Base-by-base conservation (phyloP, 2,888 invertebrate genomes). In the Trisateles emortualis region DNA sequence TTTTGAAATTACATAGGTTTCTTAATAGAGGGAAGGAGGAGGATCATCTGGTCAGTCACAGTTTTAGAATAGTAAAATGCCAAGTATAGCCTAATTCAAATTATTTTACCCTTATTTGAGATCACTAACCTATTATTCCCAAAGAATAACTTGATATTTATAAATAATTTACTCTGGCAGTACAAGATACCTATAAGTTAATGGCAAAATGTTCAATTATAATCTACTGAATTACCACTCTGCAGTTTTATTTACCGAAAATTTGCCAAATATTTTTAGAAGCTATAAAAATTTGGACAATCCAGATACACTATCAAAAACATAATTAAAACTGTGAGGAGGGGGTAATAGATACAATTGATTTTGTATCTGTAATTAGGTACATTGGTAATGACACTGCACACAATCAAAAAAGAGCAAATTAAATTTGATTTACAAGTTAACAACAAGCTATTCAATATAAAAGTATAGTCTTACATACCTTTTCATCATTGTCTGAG, bases 401-500 rank as follows among this genome's bases (percentile, higher is more conserved):
- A 66, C 55, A 45, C 57, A 68, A 61, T 59, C 69, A 62, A 65
- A 67, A 67, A 68, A 64, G 68, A 74, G 74, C 76, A 74, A 75
- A 75, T 69, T 64, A 72, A 72, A 74, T 67, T 51, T 56, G 55
- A 67, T 58, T n/a, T n/a, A 65, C 55, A 65, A 62, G 50, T 57
- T 58, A 53, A 68, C 67, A 53, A 64, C 53, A 57, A 63, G 61
- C 62, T 60, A 50, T 45, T 64, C 55, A 47, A 53, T n/a, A 41
- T 46, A 53, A 52, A 24, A 44, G 17, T 49, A 45, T 45, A 16
- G 9, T 13, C 29, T 32, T 60, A 90, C 94, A 93, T 94, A 97
- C 97, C 96, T 97, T 97, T 83, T 97, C 97, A 84, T 98, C 97
- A 81, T 95, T 96, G 78, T 98, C 98, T 13, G 97, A 97, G 74